These are phyloP conservation scores for Poecile montanus DNA, from an alignment of 2,797 vertebrate species.

Conservation along the genomic window DNA sequence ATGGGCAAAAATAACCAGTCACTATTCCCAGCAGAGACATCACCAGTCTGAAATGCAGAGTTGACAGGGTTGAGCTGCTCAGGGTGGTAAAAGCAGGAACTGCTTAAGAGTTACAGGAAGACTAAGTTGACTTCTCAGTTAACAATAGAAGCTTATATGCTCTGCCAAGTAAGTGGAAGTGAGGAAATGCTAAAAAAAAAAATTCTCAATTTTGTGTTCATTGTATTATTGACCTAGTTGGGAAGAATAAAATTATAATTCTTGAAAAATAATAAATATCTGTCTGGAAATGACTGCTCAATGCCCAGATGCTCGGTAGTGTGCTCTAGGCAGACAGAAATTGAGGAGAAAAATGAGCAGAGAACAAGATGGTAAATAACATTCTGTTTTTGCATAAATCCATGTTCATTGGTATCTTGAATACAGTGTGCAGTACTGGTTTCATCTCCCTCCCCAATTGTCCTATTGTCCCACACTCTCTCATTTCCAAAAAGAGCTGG, in stretches of 20 bases:
- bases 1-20: not conserved
- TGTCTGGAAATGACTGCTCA: not conserved
- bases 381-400: not conserved
- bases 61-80: not conserved
- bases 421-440: not conserved
- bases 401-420: fast-evolving
- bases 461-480: not conserved
- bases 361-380: not conserved
- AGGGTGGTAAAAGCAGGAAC: not conserved
- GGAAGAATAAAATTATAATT: not conserved
- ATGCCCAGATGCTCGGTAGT: not conserved
- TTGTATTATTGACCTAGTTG: not conserved
- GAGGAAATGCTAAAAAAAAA: not conserved
- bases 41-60: not conserved
- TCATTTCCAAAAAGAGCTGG: not conserved
- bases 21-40: not conserved
- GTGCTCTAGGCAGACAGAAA: not conserved
- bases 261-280: not conserved
- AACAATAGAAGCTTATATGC: not conserved
- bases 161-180: not conserved
- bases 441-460: not conserved
- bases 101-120: not conserved
- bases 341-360: not conserved
- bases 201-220: not conserved
- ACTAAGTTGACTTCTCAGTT: not conserved